Percentiles rank a stretch among this genome's conserved stretches.
These are phyloP conservation scores for Myotis yumanensis DNA, from an alignment of 2,113 vertebrate genomes.

Conservation along the genomic window DNA sequence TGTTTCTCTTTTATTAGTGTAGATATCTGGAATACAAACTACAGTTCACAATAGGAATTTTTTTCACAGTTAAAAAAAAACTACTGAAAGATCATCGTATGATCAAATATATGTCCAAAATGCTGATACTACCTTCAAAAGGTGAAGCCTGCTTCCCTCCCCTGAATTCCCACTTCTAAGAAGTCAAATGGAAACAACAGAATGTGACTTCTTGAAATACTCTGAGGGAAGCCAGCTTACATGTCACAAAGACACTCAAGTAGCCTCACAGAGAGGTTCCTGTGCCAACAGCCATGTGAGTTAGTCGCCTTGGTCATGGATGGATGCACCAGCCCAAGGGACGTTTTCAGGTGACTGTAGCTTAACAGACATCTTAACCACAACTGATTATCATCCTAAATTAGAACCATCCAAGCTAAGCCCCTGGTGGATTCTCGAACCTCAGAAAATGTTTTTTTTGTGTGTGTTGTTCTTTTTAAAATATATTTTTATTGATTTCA, in stretches of 20 bases:
- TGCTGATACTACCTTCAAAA: neutral
- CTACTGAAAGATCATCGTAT: neutral
- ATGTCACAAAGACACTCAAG: too few species aligned
- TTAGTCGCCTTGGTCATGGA: neutral
- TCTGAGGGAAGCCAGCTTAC: neutral
- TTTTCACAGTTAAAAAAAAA: neutral
- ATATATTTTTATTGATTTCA: neutral
- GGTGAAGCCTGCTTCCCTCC: neutral
- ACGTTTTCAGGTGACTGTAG: neutral
- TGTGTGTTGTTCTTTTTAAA: neutral
- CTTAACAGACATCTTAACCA: neutral
- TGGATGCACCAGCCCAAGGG: neutral
- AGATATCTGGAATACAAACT: neutral
- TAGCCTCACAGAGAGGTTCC: neutral
- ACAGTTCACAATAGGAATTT: neutral
- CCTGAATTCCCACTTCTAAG: conserved; percentile 3
- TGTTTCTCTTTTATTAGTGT: too few species aligned
- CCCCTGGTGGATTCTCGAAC: neutral
- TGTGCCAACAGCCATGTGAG: neutral
- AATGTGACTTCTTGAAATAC: neutral
- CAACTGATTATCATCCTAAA: neutral
- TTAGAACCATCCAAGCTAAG: neutral
- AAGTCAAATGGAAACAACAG: neutral
- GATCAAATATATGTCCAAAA: neutral
- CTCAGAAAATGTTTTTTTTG: neutral